Conservation (phyloP, 1,140 invertebrate genomes). For the Achatina immaculata region DNA sequence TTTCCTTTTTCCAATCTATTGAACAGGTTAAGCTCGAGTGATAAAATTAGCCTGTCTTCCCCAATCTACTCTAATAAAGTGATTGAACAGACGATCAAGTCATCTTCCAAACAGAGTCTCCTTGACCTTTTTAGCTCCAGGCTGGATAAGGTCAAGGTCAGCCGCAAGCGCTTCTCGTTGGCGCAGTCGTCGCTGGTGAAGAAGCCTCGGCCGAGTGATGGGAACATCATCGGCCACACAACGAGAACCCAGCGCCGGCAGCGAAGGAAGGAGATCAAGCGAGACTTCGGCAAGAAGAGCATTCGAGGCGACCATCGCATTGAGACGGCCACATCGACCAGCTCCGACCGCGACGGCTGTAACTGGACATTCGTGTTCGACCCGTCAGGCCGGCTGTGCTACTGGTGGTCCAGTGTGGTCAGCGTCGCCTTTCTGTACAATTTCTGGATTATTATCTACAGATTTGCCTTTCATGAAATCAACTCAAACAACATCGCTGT, state of each 20-base stretch:
- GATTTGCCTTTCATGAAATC: slow-evolving; percentile 94
- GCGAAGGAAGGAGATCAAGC: slow-evolving; percentile 67
- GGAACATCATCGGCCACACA: slow-evolving; percentile 54
- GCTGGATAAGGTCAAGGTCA: slow-evolving; percentile 74
- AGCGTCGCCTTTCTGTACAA: slow-evolving; percentile 98
- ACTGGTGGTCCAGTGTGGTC: slow-evolving; percentile 79
- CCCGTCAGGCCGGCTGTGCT: slow-evolving; percentile 70
- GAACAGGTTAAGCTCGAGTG: slow-evolving; percentile 56
- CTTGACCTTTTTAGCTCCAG: slow-evolving; percentile 79
- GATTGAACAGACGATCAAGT: slow-evolving; percentile 70
- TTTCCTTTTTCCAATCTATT: background rate
- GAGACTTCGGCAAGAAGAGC: slow-evolving; percentile 68
- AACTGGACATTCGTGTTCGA: slow-evolving; percentile 77
- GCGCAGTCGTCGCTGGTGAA: slow-evolving; percentile 66
- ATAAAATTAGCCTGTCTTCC: slow-evolving; percentile 67
- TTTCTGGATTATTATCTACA: slow-evolving; percentile 96
- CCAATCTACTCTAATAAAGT: slow-evolving; percentile 63
- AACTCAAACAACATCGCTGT: slow-evolving; percentile 83
- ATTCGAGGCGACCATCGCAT: slow-evolving; percentile 55
- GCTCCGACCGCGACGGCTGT: slow-evolving; percentile 76
- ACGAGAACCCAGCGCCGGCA: slow-evolving; percentile 63
- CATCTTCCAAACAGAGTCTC: slow-evolving; percentile 75
- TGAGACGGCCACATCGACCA: slow-evolving; percentile 53
- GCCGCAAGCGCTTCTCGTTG: slow-evolving; percentile 53
- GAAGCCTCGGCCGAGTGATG: slow-evolving; percentile 62